A percentile compares a stretch with the other conserved stretches of the same genome.
Conservation (phyloP, 2,888 invertebrate genomes). For the Synanthedon tipuliformis region DNA sequence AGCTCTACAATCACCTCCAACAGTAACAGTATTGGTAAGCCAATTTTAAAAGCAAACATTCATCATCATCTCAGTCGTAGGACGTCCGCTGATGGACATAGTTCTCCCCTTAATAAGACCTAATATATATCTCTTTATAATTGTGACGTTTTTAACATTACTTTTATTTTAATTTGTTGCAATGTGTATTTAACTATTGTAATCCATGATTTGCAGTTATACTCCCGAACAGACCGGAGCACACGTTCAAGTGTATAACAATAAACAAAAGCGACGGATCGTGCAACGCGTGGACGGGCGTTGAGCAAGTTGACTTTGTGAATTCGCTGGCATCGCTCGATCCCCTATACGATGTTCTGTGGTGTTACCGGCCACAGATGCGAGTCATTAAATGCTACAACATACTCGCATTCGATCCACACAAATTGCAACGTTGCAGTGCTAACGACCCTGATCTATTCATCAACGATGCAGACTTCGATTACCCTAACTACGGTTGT, state of each 20-base stretch:
- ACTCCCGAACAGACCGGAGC: constrained; percentile 83
- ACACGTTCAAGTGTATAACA: constrained; percentile 87
- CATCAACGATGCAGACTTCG: constrained; percentile 29
- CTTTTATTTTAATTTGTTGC: too few species aligned
- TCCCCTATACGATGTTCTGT: constrained; percentile 91
- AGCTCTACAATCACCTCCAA: constrained; percentile 92
- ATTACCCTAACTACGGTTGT: constrained; percentile 52
- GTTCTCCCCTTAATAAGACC: too few species aligned
- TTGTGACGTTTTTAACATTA: too few species aligned
- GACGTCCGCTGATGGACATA: too few species aligned
- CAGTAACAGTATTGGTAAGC: constrained; percentile 81
- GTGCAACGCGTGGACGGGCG: constrained; percentile 85
- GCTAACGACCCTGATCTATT: constrained; percentile 33
- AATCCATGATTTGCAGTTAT: constrained; percentile 70
- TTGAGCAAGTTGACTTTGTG: constrained; percentile 86
- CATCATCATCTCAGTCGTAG: too few species aligned
- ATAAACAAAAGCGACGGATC: constrained; percentile 91
- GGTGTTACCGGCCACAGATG: constrained; percentile 85
- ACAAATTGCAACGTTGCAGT: constrained; percentile 51
- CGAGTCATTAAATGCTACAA: constrained; percentile 81
- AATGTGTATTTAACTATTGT: too few species aligned
- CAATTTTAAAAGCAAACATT: too few species aligned
- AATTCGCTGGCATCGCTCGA: constrained; percentile 87
- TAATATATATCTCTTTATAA: too few species aligned
- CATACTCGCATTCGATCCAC: constrained; percentile 81